Percentiles rank a stretch among this genome's conserved stretches.
These are phyloP conservation scores for Drosophila obscura DNA, from an alignment of 1,140 invertebrate genomes.

Conservation along the genomic window DNA sequence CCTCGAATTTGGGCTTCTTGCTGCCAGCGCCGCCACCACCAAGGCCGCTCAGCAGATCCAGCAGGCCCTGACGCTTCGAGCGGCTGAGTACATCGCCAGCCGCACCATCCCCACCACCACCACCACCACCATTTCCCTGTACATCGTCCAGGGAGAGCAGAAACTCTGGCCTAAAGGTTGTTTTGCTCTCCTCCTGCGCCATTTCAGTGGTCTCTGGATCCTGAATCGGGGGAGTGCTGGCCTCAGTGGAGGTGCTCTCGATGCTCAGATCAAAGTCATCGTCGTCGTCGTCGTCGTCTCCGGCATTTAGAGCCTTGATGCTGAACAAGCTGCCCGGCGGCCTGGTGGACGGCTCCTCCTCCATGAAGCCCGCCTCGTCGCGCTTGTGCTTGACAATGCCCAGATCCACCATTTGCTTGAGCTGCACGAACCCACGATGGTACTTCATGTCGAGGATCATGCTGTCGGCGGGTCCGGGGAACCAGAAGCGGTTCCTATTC, in stretches of 20 bases:
- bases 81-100: not conserved
- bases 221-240: not conserved
- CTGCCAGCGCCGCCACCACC: conserved; percentile 7
- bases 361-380: conserved; percentile 37
- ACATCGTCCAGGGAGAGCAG: conserved; percentile 4
- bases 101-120: not conserved
- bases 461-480: conserved; percentile 86
- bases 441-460: conserved; percentile 88
- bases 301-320: conserved; percentile 38
- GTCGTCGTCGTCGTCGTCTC: conserved; percentile 47
- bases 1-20: conserved; percentile 48
- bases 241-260: conserved; percentile 11
- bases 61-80: conserved; percentile 62
- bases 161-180: not conserved
- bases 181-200: not conserved
- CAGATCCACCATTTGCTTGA: conserved; percentile 87
- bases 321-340: conserved; percentile 30
- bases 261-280: conserved; percentile 36
- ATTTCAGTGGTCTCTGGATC: not conserved
- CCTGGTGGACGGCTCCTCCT: conserved; percentile 8
- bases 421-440: conserved; percentile 88
- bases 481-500: conserved; percentile 87
- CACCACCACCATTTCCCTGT: not conserved
- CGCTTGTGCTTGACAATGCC: conserved; percentile 85
- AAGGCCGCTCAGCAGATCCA: conserved; percentile 59